Evolutionary conservation across 1,140 invertebrate genomes (phyloP), one percentile per base, ranked within the genome.

Genomic region (Caligus rogercresseyi): DNA sequence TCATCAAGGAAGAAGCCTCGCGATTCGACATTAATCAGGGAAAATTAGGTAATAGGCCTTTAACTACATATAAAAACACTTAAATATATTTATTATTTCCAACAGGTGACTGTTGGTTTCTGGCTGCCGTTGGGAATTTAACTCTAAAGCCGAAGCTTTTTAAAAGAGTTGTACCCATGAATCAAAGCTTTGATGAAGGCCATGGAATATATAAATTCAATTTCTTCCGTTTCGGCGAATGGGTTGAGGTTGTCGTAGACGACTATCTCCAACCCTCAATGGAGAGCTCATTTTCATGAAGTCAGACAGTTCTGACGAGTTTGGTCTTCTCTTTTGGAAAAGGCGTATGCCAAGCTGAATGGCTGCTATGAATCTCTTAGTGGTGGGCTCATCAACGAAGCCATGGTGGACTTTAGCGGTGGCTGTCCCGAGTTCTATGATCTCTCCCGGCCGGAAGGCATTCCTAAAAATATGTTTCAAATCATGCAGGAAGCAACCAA

Each of bases 341-440:
- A 54, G 21, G 53, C 53, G 13, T 54, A 54, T 54, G 53, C 53
- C 4, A 54, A 54, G 21, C n/a, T 54, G n/a, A 16, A 54, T 54
- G 53, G 53, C 4, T 19, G 53, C 16, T 54, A 54, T 54, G 4
- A 54, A 20, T 16, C 53, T 11, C 53, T 54, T 23, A 19, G n/a
- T 19, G 53, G 53, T 19, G 53, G 53, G 16, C n/a, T 19, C 21
- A 23, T 16, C 53, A 54, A 54, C 21, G 53, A 54, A 16, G 53
- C 53, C 53, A 19, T 54, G 53, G 53, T 19, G 4, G 53, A 54
- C 53, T 54, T 54, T 54, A 19, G 13, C 4, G 53, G 53, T 15
- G 53, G 53, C 13, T 54, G 53, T 54, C n/a, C n/a, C 16, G 53
- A 54, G 21, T 11, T 7, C 16, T 54, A 43, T 43, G 31, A 43